phyloP scores from a whole-genome alignment of 2,888 invertebrate species.

The Brachyopa scutellaris region DNA sequence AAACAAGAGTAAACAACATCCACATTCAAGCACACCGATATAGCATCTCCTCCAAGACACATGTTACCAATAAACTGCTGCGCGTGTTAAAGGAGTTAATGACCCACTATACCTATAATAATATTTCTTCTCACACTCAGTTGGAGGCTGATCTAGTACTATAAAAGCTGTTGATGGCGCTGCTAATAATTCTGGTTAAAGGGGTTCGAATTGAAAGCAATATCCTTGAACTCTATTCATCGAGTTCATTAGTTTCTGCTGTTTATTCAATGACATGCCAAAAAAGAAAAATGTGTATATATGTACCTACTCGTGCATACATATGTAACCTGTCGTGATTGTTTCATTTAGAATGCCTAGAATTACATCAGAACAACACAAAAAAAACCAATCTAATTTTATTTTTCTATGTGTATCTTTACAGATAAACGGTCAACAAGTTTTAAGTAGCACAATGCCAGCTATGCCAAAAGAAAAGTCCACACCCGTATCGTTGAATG shows the following conservation, averaged over 20 bases:
- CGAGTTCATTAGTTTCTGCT: constrained; percentile 40
- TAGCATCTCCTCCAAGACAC: constrained; percentile 37
- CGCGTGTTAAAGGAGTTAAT: constrained; percentile 57
- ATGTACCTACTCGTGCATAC: background rate
- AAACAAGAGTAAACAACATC: constrained; percentile 17
- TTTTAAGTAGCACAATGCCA: constrained; percentile 79
- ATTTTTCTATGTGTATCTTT: constrained; percentile 31
- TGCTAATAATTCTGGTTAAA: constrained; percentile 24
- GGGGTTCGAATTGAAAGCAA: background rate
- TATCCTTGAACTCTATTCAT: constrained; percentile 60
- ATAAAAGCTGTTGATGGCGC: background rate
- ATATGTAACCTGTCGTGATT: constrained; percentile 5
- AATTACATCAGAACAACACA: constrained; percentile 1
- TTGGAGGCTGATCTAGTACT: constrained; percentile 36
- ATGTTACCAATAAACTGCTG: constrained; percentile 46
- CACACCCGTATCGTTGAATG: constrained; percentile 79
- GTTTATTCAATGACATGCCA: constrained; percentile 31
- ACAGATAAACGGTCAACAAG: constrained; percentile 78
- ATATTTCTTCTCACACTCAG: constrained; percentile 53
- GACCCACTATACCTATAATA: constrained; percentile 53
- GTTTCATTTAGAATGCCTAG: constrained; percentile 6
- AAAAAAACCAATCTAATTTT: background rate
- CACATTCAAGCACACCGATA: too few relatives aligned
- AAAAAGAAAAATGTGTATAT: background rate
- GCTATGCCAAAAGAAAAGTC: constrained; percentile 82